These are phyloP conservation scores for Gorsachius magnificus DNA, from an alignment of 2,797 vertebrate species.

Conservation along the genomic window DNA sequence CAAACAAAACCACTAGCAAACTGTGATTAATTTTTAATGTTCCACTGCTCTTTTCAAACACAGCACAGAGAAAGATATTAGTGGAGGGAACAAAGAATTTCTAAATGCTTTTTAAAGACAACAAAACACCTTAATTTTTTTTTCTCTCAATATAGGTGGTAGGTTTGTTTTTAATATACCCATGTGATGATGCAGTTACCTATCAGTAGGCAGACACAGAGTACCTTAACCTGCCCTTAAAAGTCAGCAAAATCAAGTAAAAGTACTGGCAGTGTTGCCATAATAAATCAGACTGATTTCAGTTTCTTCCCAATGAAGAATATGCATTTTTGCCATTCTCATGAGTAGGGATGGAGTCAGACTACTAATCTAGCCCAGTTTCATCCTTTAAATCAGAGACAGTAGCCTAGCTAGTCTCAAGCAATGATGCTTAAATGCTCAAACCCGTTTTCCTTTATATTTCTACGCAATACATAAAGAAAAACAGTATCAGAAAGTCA, in stretches of 20 bases:
- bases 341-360: background rate
- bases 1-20: background rate
- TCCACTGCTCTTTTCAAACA: background rate
- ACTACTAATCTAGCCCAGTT: background rate
- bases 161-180: background rate
- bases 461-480: constrained; percentile 36
- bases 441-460: constrained; percentile 25
- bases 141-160: background rate
- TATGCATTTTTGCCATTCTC: background rate
- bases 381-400: background rate
- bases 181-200: background rate
- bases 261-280: background rate
- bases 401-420: background rate
- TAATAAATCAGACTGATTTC: background rate
- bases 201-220: background rate
- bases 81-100: background rate
- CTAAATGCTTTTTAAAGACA: background rate
- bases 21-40: background rate
- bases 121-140: background rate
- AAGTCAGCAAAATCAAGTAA: background rate
- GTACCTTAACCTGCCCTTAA: background rate
- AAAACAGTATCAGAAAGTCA: constrained; percentile 45
- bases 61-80: background rate
- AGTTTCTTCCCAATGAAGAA: background rate
- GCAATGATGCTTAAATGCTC: background rate